A percentile compares a stretch with the other conserved stretches of the same genome.
Evolutionary conservation across 1,140 invertebrate species (phyloP).

Genomic region (Nasonia vitripennis): DNA sequence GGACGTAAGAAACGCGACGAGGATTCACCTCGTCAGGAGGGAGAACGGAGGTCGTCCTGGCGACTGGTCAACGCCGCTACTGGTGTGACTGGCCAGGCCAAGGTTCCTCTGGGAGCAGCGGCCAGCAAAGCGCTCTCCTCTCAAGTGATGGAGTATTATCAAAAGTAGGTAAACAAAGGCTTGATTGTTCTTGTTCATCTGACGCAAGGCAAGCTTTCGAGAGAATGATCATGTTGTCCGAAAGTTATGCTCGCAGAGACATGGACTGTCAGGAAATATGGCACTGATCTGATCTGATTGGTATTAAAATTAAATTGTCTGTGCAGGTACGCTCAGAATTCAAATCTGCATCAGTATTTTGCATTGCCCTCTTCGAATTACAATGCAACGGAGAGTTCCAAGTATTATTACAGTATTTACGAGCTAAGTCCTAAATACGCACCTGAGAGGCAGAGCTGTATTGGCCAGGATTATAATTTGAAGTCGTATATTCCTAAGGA

Average conservation of each 20-base stretch:
- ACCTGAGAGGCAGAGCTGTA: slow-evolving; percentile 53
- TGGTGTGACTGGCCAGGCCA: slow-evolving; percentile 27
- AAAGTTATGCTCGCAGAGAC: background rate
- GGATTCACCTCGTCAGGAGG: slow-evolving; percentile 39
- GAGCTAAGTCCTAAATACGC: slow-evolving; percentile 59
- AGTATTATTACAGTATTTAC: slow-evolving; percentile 65
- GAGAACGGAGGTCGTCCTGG: slow-evolving; percentile 51
- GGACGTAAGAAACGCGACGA: slow-evolving; percentile 58
- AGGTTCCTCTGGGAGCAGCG: slow-evolving; percentile 22
- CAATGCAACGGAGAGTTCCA: slow-evolving; percentile 52
- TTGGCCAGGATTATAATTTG: slow-evolving; percentile 59
- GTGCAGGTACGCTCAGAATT: slow-evolving; percentile 65
- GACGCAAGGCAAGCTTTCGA: background rate
- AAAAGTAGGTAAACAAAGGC: slow-evolving; percentile 49
- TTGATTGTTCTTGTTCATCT: background rate
- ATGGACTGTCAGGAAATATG: too few relatives aligned
- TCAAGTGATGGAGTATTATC: slow-evolving; percentile 70
- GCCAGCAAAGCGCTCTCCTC: slow-evolving; percentile 63
- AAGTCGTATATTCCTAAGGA: slow-evolving; percentile 63
- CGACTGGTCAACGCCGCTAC: slow-evolving; percentile 48
- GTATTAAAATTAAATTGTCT: background rate
- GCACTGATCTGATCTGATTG: background rate
- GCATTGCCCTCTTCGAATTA: slow-evolving; percentile 62
- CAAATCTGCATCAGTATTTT: slow-evolving; percentile 69
- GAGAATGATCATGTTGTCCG: too few relatives aligned